phyloP scores from a whole-genome alignment of 2,888 invertebrate species.

The Flexamia atlantica region DNA sequence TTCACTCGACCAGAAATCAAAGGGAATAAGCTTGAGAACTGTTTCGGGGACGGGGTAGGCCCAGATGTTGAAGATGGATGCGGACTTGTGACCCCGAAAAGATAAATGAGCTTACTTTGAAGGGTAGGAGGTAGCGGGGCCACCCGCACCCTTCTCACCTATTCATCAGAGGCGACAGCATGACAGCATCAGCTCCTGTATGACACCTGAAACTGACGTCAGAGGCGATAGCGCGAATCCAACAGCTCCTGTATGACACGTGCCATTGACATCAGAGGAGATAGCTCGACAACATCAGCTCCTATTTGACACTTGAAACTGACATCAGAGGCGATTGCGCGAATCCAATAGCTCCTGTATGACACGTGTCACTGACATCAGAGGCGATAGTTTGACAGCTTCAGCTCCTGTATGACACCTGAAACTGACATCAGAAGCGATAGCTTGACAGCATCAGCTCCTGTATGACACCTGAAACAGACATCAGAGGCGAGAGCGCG shows the following conservation, averaged over 20 bases:
- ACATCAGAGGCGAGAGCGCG: no score
- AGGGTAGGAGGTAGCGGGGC: constrained; percentile 13
- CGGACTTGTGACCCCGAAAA: constrained; percentile 46
- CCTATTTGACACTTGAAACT: no score
- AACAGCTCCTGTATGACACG: no score
- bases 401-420: no score
- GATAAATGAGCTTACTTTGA: constrained; percentile 56
- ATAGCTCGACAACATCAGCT: no score
- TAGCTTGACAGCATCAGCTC: background rate
- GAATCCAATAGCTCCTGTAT: no score
- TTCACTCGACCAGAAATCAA: background rate
- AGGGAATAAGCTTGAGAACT: constrained; percentile 13
- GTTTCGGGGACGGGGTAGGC: constrained; percentile 9
- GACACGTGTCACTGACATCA: no score
- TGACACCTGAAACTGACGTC: constrained; percentile 32
- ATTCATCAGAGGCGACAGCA: background rate
- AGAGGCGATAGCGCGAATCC: no score
- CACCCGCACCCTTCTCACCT: constrained; percentile 34
- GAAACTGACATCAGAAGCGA: constrained; percentile 5
- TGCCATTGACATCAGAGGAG: no score
- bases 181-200: constrained; percentile 3
- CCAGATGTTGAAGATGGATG: constrained; percentile 55
- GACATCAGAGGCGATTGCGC: no score
- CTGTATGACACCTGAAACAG: constrained; percentile 19
- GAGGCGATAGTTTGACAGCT: no score